Conservation (phyloP, 2,113 vertebrate genomes). For the Caloenas nicobarica region DNA sequence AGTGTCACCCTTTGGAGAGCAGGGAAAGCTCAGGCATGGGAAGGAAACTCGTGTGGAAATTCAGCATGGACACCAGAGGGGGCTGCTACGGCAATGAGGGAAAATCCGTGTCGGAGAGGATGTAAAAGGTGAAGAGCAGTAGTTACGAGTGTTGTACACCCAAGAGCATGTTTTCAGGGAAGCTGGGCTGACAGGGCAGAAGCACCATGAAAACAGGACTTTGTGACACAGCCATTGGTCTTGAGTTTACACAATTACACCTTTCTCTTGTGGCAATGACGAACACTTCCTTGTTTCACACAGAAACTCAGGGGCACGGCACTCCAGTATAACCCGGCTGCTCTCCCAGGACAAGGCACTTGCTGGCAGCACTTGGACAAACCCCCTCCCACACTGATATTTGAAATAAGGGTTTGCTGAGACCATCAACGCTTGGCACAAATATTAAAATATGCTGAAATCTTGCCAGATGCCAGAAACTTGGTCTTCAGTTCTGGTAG, state of each 20-base stretch:
- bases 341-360: not conserved
- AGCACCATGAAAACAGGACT: not conserved
- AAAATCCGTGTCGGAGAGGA: rapidly evolving
- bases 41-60: not conserved
- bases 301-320: not conserved
- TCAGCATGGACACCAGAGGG: not conserved
- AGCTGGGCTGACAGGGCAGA: not conserved
- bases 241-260: not conserved
- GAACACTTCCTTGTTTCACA: not conserved
- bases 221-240: not conserved
- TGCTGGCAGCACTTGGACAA: not conserved
- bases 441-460: not conserved
- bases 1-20: not conserved
- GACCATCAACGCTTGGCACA: not conserved
- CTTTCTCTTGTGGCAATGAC: not conserved
- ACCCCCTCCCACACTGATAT: not conserved
- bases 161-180: not conserved
- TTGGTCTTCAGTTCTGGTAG: not conserved
- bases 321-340: not conserved
- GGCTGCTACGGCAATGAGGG: not conserved
- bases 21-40: not conserved
- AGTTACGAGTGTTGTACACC: not conserved
- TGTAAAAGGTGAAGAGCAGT: not conserved
- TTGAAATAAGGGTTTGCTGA: not conserved
- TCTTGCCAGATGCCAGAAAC: not conserved